A percentile compares a stretch with the other conserved stretches of the same genome.
Conservation (phyloP, 1,140 invertebrate species). For the Diachasmimorpha longicaudata region DNA sequence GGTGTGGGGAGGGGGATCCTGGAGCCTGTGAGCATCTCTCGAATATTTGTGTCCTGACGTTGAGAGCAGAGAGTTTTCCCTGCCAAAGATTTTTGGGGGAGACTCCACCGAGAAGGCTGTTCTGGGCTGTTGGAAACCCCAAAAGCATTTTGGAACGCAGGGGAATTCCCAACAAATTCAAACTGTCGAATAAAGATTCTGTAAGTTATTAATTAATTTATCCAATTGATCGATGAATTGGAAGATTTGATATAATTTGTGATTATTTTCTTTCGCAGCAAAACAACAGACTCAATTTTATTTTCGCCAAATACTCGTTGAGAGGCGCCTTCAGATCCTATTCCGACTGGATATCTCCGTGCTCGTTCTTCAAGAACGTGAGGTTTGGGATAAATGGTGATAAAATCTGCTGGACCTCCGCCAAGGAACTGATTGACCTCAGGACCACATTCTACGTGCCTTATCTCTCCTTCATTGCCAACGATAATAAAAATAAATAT, state of each 20-base stretch:
- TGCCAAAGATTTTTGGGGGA: slow-evolving; percentile 62
- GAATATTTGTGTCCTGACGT: slow-evolving; percentile 73
- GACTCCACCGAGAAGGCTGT: slow-evolving; percentile 59
- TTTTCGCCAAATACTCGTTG: slow-evolving; percentile 51
- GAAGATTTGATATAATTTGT: background rate
- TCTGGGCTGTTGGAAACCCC: slow-evolving; percentile 64
- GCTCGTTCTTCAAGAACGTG: slow-evolving; percentile 60
- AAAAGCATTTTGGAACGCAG: slow-evolving; percentile 60
- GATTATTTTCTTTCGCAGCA: slow-evolving; percentile 40
- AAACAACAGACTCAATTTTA: slow-evolving; percentile 60
- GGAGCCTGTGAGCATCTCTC: slow-evolving; percentile 72
- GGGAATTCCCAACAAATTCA: slow-evolving; percentile 63
- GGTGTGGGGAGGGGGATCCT: slow-evolving; percentile 64
- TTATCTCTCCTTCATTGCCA: slow-evolving; percentile 62
- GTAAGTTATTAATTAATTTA: slow-evolving; percentile 40
- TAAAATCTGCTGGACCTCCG: slow-evolving; percentile 62
- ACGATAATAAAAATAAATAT: slow-evolving; percentile 53
- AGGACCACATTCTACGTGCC: slow-evolving; percentile 66
- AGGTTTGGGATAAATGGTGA: slow-evolving; percentile 66
- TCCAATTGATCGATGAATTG: no score
- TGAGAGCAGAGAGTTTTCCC: slow-evolving; percentile 64
- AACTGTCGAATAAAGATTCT: slow-evolving; percentile 57
- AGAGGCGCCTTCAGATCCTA: slow-evolving; percentile 53
- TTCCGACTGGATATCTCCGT: slow-evolving; percentile 57
- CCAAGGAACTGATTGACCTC: slow-evolving; percentile 63